A percentile compares a stretch with the other conserved stretches of the same genome.
These are phyloP conservation scores for Ceyx erithaca DNA, from an alignment of 2,797 vertebrate species.

Conservation along the genomic window DNA sequence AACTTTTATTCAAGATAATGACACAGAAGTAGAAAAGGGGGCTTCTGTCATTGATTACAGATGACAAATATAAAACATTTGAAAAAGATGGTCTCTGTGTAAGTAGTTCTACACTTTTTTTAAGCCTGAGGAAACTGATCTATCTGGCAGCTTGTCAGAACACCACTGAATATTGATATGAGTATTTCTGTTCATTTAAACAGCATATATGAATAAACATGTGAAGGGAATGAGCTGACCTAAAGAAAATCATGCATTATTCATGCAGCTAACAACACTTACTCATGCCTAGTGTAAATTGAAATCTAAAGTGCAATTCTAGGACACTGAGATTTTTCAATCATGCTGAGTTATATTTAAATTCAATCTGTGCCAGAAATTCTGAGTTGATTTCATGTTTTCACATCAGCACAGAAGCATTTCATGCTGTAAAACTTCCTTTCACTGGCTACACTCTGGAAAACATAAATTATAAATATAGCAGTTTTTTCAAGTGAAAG, in stretches of 20 bases:
- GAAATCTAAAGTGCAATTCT: conserved; percentile 51
- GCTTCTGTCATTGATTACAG: neutral
- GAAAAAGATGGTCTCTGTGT: neutral
- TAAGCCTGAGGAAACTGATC: neutral
- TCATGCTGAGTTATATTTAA: conserved; percentile 55
- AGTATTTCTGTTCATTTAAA: conserved; percentile 27
- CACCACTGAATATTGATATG: neutral
- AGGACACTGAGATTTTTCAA: conserved; percentile 34
- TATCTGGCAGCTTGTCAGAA: neutral
- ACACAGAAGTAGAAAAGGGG: neutral
- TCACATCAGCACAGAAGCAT: conserved; percentile 1
- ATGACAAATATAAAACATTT: neutral
- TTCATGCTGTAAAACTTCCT: neutral
- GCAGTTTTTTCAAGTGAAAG: neutral
- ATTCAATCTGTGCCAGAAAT: conserved; percentile 11
- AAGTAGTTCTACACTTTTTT: neutral
- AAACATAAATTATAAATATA: conserved; percentile 9
- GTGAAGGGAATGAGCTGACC: neutral
- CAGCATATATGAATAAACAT: conserved; percentile 45
- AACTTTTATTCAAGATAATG: neutral
- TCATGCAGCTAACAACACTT: conserved; percentile 45
- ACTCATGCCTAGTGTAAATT: conserved; percentile 18
- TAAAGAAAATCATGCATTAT: conserved; percentile 50
- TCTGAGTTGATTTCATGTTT: conserved; percentile 28
- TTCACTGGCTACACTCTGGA: neutral